These are phyloP conservation scores for Phylloscopus trochiloides DNA, from an alignment of 2,113 vertebrate species.

Conservation along the genomic window DNA sequence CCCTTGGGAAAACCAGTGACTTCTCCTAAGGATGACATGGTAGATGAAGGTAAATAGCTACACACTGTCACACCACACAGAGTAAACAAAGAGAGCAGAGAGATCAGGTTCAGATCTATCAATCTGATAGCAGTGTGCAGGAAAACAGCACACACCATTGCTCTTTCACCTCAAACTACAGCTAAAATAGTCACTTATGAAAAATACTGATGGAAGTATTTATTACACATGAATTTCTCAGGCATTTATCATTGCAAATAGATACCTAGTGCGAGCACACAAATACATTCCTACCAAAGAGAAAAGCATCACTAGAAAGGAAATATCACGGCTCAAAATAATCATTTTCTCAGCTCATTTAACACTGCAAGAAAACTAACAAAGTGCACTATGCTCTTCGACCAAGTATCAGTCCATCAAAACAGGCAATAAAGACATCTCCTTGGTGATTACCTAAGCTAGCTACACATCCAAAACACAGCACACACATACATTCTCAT, in stretches of 20 bases:
- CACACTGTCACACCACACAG: rapidly evolving
- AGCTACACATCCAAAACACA: neutral
- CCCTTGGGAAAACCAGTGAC: neutral
- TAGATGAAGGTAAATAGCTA: neutral
- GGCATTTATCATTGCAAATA: neutral
- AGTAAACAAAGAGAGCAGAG: neutral
- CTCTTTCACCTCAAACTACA: neutral
- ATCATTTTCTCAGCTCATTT: neutral
- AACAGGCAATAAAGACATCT: neutral
- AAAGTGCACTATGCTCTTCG: neutral
- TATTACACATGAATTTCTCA: neutral
- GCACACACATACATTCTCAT: neutral
- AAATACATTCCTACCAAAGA: neutral
- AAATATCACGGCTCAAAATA: neutral
- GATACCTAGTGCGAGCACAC: neutral
- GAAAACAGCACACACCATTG: neutral
- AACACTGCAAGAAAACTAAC: neutral
- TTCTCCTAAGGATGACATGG: neutral
- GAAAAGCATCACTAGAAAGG: neutral
- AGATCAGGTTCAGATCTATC: neutral
- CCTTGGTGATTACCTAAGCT: neutral
- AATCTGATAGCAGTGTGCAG: neutral
- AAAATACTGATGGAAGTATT: neutral
- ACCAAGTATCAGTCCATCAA: neutral
- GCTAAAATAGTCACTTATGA: neutral